Evolutionary conservation across 2,888 invertebrate genomes (phyloP), one percentile per base, ranked within the genome.

Genomic region (Tholera decimalis): DNA sequence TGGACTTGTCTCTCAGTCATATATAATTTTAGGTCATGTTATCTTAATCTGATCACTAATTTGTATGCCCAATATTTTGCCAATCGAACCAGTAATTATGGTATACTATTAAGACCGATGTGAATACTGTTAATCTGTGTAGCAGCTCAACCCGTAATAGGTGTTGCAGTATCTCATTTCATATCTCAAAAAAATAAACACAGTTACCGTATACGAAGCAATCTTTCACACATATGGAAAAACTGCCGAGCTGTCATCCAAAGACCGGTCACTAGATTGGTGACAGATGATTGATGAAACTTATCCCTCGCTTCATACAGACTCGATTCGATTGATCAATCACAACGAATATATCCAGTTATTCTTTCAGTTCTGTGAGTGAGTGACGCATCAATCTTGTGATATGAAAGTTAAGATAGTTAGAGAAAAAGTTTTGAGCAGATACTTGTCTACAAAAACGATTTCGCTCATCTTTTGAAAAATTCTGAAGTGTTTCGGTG

Each of bases 211-310:
- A 47, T 18, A 47, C 28, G 28, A 37, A 61, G 53, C 63, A 73
- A 80, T 80, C 73, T 76, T 77, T 77, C 66, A 73, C 55, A 53
- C 53, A 64, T 77, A 67, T 39, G 60, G 26, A 81, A 85, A 84
- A 88, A 84, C 85, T 85, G 82, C 78, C 69, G 56, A 68, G 73
- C 80, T 85, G 89, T 85, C 88, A 84, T 79, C 73, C 67, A 76
- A 78, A 85, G 84, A 84, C 83, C 78, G 80, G 80, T 75, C 79
- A 71, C 74, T 69, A 73, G 83, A 84, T 81, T 72, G 79, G 65
- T 66, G 80, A 78, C 82, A 69, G 18, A 82, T 90, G 91, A 91
- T 91, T 88, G 91, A 91, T 91, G 88, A 73, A 79, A 80, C 74
- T 75, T 77, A 80, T 85, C 85, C 85, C 80, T 67, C 63, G 75